A percentile compares a stretch with the other conserved stretches of the same genome.
Conservation (phyloP, 2,113 vertebrate species). For the Orthochromis malagaraziensis region DNA sequence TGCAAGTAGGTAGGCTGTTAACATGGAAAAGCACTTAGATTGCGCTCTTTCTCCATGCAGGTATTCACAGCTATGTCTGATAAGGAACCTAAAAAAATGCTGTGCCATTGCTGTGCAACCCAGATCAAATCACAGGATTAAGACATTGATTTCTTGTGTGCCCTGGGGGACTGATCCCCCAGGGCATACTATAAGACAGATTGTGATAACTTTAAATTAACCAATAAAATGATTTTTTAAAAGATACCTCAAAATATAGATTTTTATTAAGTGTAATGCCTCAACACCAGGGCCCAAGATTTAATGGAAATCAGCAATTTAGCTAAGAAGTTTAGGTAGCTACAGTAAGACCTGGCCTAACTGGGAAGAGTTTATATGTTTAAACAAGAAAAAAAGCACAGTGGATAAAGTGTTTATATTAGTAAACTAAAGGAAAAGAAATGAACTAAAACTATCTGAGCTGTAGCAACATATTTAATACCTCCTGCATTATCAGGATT, state of each 20-base stretch:
- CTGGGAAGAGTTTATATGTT: background rate
- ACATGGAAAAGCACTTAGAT: background rate
- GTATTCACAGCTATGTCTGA: background rate
- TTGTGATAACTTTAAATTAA: background rate
- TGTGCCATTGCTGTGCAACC: background rate
- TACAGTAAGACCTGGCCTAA: background rate
- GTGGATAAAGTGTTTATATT: background rate
- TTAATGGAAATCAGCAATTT: background rate
- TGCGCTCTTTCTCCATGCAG: background rate
- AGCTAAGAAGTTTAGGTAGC: background rate
- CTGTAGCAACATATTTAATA: background rate
- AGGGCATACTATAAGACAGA: background rate
- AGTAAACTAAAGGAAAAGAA: background rate
- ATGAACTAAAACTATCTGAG: background rate
- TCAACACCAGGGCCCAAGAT: background rate
- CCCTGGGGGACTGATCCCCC: too few relatives aligned
- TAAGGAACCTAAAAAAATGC: background rate
- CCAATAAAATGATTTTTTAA: accelerated
- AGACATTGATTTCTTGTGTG: background rate
- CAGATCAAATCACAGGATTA: background rate
- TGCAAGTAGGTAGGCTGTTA: background rate
- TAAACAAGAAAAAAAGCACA: background rate
- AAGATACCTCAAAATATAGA: too few relatives aligned
- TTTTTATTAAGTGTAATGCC: background rate
- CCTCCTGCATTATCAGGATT: background rate